Evolutionary conservation across 1,140 invertebrate species (phyloP).

Genomic region (Orius laevigatus): DNA sequence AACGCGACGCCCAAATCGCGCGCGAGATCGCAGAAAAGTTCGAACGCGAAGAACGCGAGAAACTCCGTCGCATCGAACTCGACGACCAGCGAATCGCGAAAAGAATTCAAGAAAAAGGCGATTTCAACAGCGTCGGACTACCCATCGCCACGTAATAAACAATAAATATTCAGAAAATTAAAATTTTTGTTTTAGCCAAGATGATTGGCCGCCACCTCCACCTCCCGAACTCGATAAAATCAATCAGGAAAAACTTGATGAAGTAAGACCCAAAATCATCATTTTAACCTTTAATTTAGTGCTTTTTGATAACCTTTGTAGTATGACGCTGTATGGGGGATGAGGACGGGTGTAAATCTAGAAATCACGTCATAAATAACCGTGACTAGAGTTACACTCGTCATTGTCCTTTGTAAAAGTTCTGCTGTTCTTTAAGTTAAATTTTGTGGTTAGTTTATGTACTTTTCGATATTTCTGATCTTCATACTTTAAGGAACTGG

Average conservation of each 20-base stretch:
- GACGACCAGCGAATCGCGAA: slow-evolving; percentile 28
- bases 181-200: no score
- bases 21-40: slow-evolving; percentile 44
- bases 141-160: slow-evolving; percentile 8
- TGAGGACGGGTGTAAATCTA: slow-evolving; percentile 24
- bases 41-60: slow-evolving; percentile 40
- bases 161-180: no score
- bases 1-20: slow-evolving; percentile 49
- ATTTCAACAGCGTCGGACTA: slow-evolving; percentile 21
- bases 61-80: slow-evolving; percentile 28
- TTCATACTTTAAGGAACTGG: slow-evolving; percentile 37
- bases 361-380: slow-evolving; percentile 23
- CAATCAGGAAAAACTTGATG: slow-evolving; percentile 42
- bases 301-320: background rate
- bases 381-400: slow-evolving; percentile 34
- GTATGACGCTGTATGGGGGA: background rate
- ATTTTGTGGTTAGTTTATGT: background rate
- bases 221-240: slow-evolving; percentile 1
- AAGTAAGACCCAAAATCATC: slow-evolving; percentile 26
- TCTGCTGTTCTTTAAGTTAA: background rate
- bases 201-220: slow-evolving; percentile 14
- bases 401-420: slow-evolving; percentile 16
- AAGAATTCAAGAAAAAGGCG: slow-evolving; percentile 21
- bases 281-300: background rate
- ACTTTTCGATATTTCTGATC: slow-evolving; percentile 6